Evolutionary conservation across 2,888 invertebrate genomes (phyloP).

Genomic region (Orthonychiurus folsomi): DNA sequence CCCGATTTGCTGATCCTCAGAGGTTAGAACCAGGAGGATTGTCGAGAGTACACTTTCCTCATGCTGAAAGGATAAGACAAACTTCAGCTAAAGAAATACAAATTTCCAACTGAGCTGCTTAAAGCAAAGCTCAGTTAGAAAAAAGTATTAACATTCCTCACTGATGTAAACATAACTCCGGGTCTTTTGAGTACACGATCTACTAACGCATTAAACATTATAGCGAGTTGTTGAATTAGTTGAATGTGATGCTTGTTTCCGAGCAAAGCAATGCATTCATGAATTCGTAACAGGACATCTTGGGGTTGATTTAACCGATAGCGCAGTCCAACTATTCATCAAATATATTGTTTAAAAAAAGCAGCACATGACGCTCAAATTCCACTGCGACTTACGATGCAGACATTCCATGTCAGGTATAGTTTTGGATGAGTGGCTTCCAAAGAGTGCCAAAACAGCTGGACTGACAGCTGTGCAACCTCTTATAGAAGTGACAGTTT

Average conservation of each 20-base stretch:
- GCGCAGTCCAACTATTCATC: too few species aligned
- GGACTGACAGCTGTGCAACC: constrained; percentile 8
- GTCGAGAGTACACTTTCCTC: constrained; percentile 4
- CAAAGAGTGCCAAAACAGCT: neutral
- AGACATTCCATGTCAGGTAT: neutral
- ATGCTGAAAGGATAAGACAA: neutral
- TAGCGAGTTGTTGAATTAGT: neutral
- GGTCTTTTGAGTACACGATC: neutral
- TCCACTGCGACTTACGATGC: too few species aligned
- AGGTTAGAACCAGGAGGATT: neutral
- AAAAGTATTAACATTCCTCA: too few species aligned
- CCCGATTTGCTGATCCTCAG: constrained; percentile 1
- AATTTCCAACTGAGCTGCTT: too few species aligned
- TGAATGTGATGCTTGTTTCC: neutral
- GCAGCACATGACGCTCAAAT: too few species aligned
- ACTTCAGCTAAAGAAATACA: neutral
- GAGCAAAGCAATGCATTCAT: neutral
- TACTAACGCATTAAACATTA: neutral
- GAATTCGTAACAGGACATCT: neutral
- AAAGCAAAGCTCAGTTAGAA: too few species aligned
- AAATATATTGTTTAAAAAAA: too few species aligned
- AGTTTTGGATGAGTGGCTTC: neutral
- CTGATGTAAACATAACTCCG: neutral
- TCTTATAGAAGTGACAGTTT: neutral
- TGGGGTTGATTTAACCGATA: neutral